Base-by-base conservation (phyloP, 1,140 invertebrate genomes). In the Acyrthosiphon pisum region DNA sequence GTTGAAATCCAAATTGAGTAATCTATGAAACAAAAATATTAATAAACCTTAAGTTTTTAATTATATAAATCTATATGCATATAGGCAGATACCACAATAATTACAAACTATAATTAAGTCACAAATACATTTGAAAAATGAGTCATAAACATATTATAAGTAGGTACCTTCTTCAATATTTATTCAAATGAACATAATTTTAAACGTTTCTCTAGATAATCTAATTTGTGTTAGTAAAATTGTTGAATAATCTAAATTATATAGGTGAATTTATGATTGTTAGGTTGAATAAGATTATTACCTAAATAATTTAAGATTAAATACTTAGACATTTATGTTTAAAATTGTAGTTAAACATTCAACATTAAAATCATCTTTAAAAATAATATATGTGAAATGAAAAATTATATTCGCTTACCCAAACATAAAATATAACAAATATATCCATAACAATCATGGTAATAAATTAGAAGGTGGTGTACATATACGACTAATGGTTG, bases 11-110 rank as follows among this genome's bases (percentile, higher is more conserved):
- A 56, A 35, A 56, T 56, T 89, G 48, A 53, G 41, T 89, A 89
- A 56, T 89, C 88, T 89, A 37, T 30, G 53, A 89, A 8, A 89
- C 1, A 89, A 89, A 89, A 89, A 56, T 87, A 53, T 89, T 30
- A 23, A 53, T 89, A 35, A 46, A n/a, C 0, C 6, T 26, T n/a
- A 86, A 20, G 6, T 30, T 46, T 46, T 86, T 18, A 56, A 89
- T 23, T 9, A 44, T 30, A 84, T 2, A 53, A 22, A 89, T 53
- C 7, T 37, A 48, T 53, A 6, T 87, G 41, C 30, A 46, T 86
- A 46, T 53, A 50, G 11, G 11, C 18, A 50, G 48, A 14, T 41
- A 37, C 41, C 84, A 86, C 18, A 46, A 46, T 46, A 86, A n/a
- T 46, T 30, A n/a, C 18, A 6, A 76, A 14, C 83, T 41, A 86